Base-by-base conservation (phyloP, 2,888 invertebrate genomes). In the Agrochola macilenta region DNA sequence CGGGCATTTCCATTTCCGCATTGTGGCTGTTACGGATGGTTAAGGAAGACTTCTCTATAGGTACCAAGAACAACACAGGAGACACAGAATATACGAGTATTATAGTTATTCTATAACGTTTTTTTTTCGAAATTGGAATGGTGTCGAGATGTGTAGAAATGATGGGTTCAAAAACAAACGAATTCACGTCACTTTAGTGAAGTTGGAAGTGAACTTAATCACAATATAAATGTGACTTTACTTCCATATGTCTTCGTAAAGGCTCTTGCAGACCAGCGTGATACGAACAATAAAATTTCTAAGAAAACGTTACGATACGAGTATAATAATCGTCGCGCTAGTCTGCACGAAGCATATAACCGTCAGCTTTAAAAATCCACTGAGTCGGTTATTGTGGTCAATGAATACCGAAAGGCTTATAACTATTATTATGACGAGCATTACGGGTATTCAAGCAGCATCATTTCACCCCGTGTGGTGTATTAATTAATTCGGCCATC, bases 401-500 rank as follows among this genome's bases (percentile, higher is more conserved):
- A 66, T 57, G 0, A 39, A 57, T 58, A 4, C 20, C 46, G 46
- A 39, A 46, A 76, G 39, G 20, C 14, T 26, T 46, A 66, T 20
- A 23, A 63, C 49, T 68, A 68, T 68, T 52, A 77, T 52, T 35
- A 52, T 82, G 83, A 82, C n/a, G n/a, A 35, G 23, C 63, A 64
- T 17, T n/a, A 11, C 5, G 49, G 49, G 57, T 60, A 78, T 69
- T 78, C 20, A 78, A 54, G 52, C 78, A 58, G 12, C 58, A 69
- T 77, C 14, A 83, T 78, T 77, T 49, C 17, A 83, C 43, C n/a
- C 14, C 57, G 20, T 57, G 78, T 77, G 78, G 57, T 49, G 14
- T 43, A 64, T 68, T 77, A 83, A 79, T 79, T 78, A 83, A 79
- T 54, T 83, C 35, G 52, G 26, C 9, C 43, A 39, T 43, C 17